Evolutionary conservation across 2,113 vertebrate species (phyloP), one percentile per base, ranked within the genome.

Genomic region (Burhinus bistriatus): DNA sequence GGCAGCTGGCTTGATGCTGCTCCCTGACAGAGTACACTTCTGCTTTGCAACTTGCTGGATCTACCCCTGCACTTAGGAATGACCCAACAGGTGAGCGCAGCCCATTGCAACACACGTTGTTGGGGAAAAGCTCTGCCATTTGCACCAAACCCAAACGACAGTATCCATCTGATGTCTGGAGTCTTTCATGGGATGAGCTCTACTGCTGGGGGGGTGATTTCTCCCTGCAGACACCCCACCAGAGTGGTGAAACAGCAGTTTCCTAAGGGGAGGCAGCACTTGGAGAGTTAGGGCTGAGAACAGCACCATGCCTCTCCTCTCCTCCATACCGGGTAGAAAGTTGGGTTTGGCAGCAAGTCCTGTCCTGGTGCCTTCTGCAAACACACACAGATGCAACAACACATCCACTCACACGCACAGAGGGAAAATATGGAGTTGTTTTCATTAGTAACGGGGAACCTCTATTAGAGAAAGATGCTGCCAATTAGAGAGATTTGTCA

Each of bases 41-140:
- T 54, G 52, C 29, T 51, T 78, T 68, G 36, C 32, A 51, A 5
- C 36, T n/a, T 40, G 73, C 77, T 79, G 47, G 54, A 29, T 58
- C 36, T 73, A 25, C 29, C 8, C 36, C 29, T 62, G 29, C 26
- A 8, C 59, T 42, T 62, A 32, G 25, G 36, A 68, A 69, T 16
- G 30, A 45, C 17, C 30, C 59, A 17, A 11, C 2, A 52, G 49
- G 51, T 21, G 42, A 71, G 38, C 38, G 29, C 29, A 64, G 61
- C 21, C 55, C 5, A 0, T 17, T 58, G 38, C n/a, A 79, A 49
- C 18, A 51, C 47, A 42, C 5, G 0, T 8, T 17, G 8, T 3
- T 36, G 15, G 7, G 34, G 40, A 45, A 32, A 66, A 72, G 36
- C 65, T 87, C 59, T 34, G 40, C 23, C 34, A 12, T 40, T 81